These are phyloP conservation scores for Cyprinus carpio DNA, from an alignment of 2,113 vertebrate genomes.

Conservation along the genomic window DNA sequence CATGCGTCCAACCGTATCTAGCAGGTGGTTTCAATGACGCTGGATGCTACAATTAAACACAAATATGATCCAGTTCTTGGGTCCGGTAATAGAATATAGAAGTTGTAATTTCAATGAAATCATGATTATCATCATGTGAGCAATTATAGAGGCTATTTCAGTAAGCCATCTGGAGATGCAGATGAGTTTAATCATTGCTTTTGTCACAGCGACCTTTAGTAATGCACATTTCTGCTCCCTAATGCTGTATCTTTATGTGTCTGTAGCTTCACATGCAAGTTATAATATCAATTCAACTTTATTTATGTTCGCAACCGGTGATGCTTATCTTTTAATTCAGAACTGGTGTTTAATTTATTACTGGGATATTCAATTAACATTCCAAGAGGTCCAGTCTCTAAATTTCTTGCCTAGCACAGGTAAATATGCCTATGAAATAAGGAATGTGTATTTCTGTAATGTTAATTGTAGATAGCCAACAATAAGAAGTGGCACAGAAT, in stretches of 20 bases:
- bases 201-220: conserved; percentile 49
- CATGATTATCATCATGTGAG: conserved; percentile 48
- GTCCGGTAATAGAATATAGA: conserved; percentile 21
- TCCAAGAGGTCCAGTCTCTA: background rate
- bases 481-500: background rate
- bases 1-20: background rate
- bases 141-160: conserved; percentile 43
- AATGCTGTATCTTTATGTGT: conserved; percentile 31
- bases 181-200: conserved; percentile 50
- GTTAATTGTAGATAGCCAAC: background rate
- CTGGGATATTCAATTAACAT: background rate
- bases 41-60: background rate
- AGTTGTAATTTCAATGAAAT: conserved; percentile 39
- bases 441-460: background rate
- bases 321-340: conserved; percentile 26
- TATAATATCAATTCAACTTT: conserved; percentile 37
- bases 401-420: background rate
- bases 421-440: background rate
- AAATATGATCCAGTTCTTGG: conserved; percentile 34
- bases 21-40: background rate
- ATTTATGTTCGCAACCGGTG: conserved; percentile 35
- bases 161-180: conserved; percentile 52
- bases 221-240: conserved; percentile 37
- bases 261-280: conserved; percentile 21
- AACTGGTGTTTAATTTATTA: conserved; percentile 11